Evolutionary conservation across 2,888 invertebrate species (phyloP).

Genomic region (Volucella bombylans): DNA sequence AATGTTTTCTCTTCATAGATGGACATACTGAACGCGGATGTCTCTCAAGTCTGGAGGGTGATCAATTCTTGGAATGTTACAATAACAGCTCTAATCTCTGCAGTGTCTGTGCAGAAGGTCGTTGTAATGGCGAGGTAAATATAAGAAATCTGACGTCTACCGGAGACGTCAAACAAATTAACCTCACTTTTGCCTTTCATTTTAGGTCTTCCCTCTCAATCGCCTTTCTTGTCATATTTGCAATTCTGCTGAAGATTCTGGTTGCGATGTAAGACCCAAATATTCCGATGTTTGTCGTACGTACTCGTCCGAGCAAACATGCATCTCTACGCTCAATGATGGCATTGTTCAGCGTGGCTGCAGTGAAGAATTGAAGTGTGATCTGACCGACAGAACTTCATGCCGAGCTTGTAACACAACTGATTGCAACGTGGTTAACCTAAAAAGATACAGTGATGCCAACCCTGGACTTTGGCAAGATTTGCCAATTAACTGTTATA

Average conservation of each 20-base stretch:
- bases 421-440: slow-evolving; percentile 77
- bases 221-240: slow-evolving; percentile 78
- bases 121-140: slow-evolving; percentile 77
- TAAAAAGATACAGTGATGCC: slow-evolving; percentile 76
- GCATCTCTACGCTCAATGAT: slow-evolving; percentile 75
- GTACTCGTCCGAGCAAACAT: slow-evolving; percentile 75
- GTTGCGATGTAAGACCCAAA: slow-evolving; percentile 76
- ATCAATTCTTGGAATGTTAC: slow-evolving; percentile 76
- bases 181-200: background rate
- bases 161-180: background rate
- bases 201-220: slow-evolving; percentile 78
- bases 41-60: slow-evolving; percentile 75
- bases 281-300: slow-evolving; percentile 74
- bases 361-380: slow-evolving; percentile 75
- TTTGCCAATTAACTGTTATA: slow-evolving; percentile 77
- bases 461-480: slow-evolving; percentile 79
- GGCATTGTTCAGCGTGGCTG: slow-evolving; percentile 79
- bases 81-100: slow-evolving; percentile 75
- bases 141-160: background rate
- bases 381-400: slow-evolving; percentile 23
- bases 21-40: slow-evolving; percentile 80
- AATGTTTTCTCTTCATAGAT: slow-evolving; percentile 60
- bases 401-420: slow-evolving; percentile 76
- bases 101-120: slow-evolving; percentile 75
- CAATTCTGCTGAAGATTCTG: slow-evolving; percentile 69